Evolutionary conservation across 2,797 vertebrate genomes (phyloP).

Genomic region (Momotus momota): DNA sequence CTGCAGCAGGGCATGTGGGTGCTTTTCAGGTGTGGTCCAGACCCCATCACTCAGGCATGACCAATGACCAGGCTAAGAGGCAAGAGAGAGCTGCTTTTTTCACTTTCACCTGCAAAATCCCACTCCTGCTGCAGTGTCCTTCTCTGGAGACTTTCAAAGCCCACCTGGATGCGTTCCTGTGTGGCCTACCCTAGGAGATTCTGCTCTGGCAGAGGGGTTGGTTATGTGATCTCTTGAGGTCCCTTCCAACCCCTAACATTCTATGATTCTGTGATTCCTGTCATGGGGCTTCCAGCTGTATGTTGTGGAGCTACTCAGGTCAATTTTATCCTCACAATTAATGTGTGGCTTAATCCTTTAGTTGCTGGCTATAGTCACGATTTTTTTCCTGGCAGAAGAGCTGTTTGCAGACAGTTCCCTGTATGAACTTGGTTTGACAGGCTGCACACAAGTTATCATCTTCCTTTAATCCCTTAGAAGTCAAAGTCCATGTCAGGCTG

Average conservation of each 20-base stretch:
- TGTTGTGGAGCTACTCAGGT: background rate
- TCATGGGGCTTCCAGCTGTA: background rate
- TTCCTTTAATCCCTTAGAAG: background rate
- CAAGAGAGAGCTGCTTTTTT: background rate
- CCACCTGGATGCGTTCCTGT: too few relatives aligned
- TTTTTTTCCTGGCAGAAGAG: background rate
- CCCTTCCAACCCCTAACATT: too few relatives aligned
- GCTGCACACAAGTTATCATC: background rate
- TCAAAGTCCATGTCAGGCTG: background rate
- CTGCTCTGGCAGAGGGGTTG: too few relatives aligned
- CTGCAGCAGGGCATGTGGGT: background rate
- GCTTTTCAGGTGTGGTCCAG: background rate
- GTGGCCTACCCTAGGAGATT: too few relatives aligned
- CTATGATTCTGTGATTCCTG: background rate
- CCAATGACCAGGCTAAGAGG: background rate
- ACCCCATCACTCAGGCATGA: rapidly evolving
- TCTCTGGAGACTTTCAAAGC: too few relatives aligned
- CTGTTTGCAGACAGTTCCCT: background rate
- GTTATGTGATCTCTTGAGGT: too few relatives aligned
- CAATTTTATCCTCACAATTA: background rate
- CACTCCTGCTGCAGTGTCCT: background rate
- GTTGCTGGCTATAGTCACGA: background rate
- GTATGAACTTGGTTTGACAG: background rate
- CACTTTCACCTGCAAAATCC: background rate
- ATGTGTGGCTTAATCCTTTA: background rate